These are phyloP conservation scores for Leptinotarsa defecta DNA, from an alignment of 1,140 invertebrate species.

Conservation along the genomic window DNA sequence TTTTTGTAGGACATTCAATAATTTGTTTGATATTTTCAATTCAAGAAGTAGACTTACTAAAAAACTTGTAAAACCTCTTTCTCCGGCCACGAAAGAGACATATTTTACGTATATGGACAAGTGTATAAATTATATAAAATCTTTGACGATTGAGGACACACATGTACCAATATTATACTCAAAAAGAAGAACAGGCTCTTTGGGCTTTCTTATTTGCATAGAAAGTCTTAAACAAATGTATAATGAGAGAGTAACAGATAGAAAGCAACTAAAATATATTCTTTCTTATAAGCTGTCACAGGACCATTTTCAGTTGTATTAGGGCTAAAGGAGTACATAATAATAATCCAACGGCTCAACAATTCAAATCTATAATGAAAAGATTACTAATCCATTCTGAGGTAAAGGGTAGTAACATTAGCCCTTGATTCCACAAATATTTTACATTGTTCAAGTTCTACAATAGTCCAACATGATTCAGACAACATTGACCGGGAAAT, in stretches of 20 bases:
- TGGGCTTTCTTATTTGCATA: constrained; percentile 45
- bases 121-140: constrained; percentile 28
- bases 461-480: not conserved
- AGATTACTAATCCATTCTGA: constrained; percentile 38
- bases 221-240: constrained; percentile 41
- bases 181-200: constrained; percentile 40
- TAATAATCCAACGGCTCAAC: constrained; percentile 43
- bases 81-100: constrained; percentile 26
- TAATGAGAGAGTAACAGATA: constrained; percentile 39
- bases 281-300: not conserved
- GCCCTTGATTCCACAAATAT: constrained; percentile 37
- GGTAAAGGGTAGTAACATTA: constrained; percentile 25
- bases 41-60: constrained; percentile 33
- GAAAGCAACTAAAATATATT: constrained; percentile 4
- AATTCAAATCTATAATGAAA: constrained; percentile 41
- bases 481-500: constrained; percentile 7
- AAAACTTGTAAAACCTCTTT: constrained; percentile 32
- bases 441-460: constrained; percentile 39
- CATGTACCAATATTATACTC: constrained; percentile 23
- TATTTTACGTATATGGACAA: constrained; percentile 25
- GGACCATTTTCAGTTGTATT: constrained; percentile 38
- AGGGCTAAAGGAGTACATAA: constrained; percentile 37
- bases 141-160: constrained; percentile 24
- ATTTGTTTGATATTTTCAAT: constrained; percentile 44
- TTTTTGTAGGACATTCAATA: constrained; percentile 26